These are phyloP conservation scores for Etheostoma cragini DNA, from an alignment of 2,113 vertebrate species.

Conservation along the genomic window DNA sequence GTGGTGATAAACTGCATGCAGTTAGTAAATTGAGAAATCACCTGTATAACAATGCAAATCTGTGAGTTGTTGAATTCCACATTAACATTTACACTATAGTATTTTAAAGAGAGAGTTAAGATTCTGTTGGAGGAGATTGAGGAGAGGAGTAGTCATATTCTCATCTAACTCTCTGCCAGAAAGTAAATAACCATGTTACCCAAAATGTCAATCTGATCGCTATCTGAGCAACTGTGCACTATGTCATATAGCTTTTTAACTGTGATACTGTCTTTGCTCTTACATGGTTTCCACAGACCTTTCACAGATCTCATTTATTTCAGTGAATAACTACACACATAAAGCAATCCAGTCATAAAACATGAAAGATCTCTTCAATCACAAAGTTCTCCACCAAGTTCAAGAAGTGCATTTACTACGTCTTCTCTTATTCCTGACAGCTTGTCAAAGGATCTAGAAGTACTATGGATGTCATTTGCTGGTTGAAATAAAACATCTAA, in stretches of 20 bases:
- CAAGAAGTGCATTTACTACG: no score
- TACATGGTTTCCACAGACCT: background rate
- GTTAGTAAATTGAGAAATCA: background rate
- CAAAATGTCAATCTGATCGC: background rate
- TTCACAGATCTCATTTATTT: background rate
- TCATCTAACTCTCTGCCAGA: no score
- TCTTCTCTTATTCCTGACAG: no score
- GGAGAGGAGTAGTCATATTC: no score
- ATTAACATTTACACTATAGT: background rate
- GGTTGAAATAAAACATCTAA: background rate
- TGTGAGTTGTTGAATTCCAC: background rate
- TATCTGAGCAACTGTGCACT: background rate
- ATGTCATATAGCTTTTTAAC: background rate
- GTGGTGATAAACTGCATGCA: background rate
- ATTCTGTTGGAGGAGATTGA: no score
- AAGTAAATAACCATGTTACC: background rate
- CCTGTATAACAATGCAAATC: background rate
- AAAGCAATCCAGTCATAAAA: background rate
- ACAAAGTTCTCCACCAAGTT: background rate
- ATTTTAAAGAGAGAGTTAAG: background rate
- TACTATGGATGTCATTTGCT: no score
- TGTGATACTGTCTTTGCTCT: background rate
- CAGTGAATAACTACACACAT: background rate
- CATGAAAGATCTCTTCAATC: background rate
- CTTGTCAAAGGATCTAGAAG: no score